phyloP scores from a whole-genome alignment of 2,113 vertebrate species.

The Cynoglossus semilaevis region DNA sequence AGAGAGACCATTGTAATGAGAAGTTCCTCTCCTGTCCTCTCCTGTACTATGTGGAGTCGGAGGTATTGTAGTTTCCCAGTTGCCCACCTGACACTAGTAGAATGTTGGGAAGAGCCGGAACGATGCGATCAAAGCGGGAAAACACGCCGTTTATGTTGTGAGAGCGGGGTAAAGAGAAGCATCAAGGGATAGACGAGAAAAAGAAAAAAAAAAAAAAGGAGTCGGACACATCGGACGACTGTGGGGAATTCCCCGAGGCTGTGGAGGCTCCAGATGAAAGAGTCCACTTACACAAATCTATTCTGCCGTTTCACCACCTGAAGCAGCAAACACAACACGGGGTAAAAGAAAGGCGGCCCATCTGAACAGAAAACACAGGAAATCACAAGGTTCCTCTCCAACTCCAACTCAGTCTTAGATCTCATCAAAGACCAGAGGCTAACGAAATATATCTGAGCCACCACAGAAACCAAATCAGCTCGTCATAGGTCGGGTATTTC shows the following conservation, averaged over 20 bases:
- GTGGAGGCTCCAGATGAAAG: conserved; percentile 63
- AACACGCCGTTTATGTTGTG: conserved; percentile 7
- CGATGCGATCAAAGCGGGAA: conserved; percentile 41
- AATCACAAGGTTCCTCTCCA: too few relatives aligned
- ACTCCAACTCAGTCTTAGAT: too few relatives aligned
- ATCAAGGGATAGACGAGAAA: neutral
- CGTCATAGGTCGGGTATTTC: too few relatives aligned
- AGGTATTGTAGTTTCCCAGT: conserved; percentile 35
- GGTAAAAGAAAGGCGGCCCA: conserved; percentile 18
- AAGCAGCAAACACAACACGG: conserved; percentile 23
- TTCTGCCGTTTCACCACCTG: conserved; percentile 36
- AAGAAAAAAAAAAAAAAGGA: neutral
- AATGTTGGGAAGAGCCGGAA: conserved; percentile 20
- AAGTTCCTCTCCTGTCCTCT: conserved; percentile 28
- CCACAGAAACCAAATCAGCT: too few relatives aligned
- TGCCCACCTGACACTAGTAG: conserved; percentile 14
- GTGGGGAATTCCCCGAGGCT: conserved; percentile 52
- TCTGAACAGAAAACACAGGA: neutral
- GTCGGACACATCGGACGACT: conserved; percentile 18
- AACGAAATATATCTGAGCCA: too few relatives aligned
- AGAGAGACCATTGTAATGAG: conserved; percentile 50
- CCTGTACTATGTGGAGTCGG: conserved; percentile 23
- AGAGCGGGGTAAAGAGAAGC: conserved; percentile 14
- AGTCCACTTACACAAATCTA: conserved; percentile 60
- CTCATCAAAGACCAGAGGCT: too few relatives aligned